Base-by-base conservation (phyloP, 2,888 invertebrate genomes). In the Cheilosia urbana region DNA sequence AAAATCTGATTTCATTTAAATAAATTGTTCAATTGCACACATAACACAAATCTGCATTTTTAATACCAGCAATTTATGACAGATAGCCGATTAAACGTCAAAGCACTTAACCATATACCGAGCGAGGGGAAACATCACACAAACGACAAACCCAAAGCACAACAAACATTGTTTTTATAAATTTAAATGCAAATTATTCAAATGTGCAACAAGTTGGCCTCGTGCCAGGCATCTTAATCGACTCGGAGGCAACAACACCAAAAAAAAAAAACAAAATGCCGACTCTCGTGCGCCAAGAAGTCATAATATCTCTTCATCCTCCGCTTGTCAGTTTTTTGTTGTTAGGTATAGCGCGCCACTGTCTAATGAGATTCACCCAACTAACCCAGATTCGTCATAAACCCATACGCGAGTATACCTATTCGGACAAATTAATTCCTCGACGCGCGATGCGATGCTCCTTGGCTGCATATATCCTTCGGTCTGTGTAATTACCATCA, bases 161-260 rank as follows among this genome's bases (percentile, higher is more conserved):
- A 55, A 45, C 60, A 69, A 62, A 42, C 27, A 34, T 27, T 60
- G 13, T 24, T 47, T 53, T 24, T 65, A 76, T 68, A n/a, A n/a
- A 77, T 77, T 87, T 87, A 82, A 87, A 87, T 82, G 81, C 85
- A 87, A 87, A 82, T 87, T 72, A 81, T 76, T 87, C 81, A 87
- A 87, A 87, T 87, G 85, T 81, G 85, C 85, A 87, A 87, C 85
- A 82, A 87, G 85, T 87, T 77, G 82, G 87, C 87, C 87, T 82
- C 87, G 87, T 87, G 87, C 82, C 87, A 85, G 80, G 87, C 77
- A 87, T 87, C 87, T 82, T 82, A 81, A 87, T 82, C 78, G 68
- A 40, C 51, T 27, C 53, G 47, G 47, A 57, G 40, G 37, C 60
- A 42, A 60, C 57, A 34, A 47, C 13, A 24, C 62, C 24, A 63